A percentile compares a stretch with the other conserved stretches of the same genome.
Evolutionary conservation across 2,113 vertebrate genomes (phyloP).

Genomic region (Elachura formosa): DNA sequence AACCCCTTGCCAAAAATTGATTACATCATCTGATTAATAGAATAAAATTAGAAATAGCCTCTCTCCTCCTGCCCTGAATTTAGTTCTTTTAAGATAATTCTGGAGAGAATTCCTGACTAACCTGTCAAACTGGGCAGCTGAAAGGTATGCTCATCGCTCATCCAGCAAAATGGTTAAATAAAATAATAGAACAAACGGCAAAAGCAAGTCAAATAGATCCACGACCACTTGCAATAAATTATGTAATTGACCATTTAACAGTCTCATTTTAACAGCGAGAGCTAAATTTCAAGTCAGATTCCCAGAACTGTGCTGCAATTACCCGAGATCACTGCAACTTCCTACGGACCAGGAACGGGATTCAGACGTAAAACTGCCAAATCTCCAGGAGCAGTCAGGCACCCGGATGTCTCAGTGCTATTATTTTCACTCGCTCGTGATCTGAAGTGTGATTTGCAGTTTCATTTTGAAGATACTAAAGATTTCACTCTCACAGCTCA

Average conservation of each 20-base stretch:
- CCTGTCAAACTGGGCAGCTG: neutral
- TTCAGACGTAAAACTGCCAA: neutral
- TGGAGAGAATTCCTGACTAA: neutral
- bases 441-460: neutral
- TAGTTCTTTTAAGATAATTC: neutral
- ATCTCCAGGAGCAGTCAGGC: neutral
- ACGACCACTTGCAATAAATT: neutral
- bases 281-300: conserved; percentile 14
- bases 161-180: neutral
- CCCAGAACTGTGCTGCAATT: conserved; percentile 24
- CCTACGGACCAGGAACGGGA: neutral
- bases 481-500: neutral
- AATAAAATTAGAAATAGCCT: neutral
- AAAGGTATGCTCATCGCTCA: conserved; percentile 16
- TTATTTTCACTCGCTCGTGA: conserved; percentile 4
- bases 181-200: conserved; percentile 26
- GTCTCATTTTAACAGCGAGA: neutral
- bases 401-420: neutral
- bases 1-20: neutral
- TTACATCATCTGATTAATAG: neutral
- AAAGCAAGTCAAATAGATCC: conserved; percentile 34
- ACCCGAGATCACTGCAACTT: neutral
- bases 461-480: conserved; percentile 4
- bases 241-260: conserved; percentile 26
- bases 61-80: neutral